These are phyloP conservation scores for Lerista edwardsae DNA, from an alignment of 2,797 vertebrate species.

Conservation along the genomic window DNA sequence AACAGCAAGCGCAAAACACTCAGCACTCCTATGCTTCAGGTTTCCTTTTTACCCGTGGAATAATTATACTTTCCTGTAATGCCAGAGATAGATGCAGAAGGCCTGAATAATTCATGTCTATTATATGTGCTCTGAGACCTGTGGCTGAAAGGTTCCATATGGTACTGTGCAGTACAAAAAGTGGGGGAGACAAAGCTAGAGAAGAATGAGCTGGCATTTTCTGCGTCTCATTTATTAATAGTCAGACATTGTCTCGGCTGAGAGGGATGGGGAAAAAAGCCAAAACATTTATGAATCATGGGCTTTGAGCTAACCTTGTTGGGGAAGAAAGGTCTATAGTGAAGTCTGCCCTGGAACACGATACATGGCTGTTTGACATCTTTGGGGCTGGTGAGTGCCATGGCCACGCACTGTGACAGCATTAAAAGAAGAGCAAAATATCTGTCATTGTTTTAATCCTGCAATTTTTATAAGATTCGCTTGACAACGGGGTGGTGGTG, in stretches of 20 bases:
- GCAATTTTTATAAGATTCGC: neutral
- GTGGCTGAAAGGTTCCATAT: conserved; percentile 8
- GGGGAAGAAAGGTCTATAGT: neutral
- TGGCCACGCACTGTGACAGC: neutral
- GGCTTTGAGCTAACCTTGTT: neutral
- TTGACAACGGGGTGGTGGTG: conserved; percentile 5
- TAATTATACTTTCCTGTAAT: neutral
- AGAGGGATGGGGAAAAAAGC: neutral
- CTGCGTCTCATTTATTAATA: conserved; percentile 27
- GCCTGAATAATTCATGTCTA: conserved; percentile 14
- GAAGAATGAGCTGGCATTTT: neutral
- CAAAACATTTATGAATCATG: conserved; percentile 10
- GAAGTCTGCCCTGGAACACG: conserved; percentile 35
- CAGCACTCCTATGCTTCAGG: neutral
- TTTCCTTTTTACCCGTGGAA: neutral
- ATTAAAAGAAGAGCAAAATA: conserved; percentile 6
- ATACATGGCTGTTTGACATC: conserved; percentile 22
- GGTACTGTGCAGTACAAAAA: conserved; percentile 1
- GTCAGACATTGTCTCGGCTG: conserved; percentile 8
- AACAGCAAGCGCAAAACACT: neutral
- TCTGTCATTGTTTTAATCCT: conserved; percentile 5
- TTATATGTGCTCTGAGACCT: conserved; percentile 13
- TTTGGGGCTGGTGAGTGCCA: neutral
- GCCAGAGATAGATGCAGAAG: neutral
- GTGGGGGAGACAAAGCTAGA: neutral